Evolutionary conservation across 1,140 invertebrate species (phyloP).

Genomic region (Heterodera schachtii): DNA sequence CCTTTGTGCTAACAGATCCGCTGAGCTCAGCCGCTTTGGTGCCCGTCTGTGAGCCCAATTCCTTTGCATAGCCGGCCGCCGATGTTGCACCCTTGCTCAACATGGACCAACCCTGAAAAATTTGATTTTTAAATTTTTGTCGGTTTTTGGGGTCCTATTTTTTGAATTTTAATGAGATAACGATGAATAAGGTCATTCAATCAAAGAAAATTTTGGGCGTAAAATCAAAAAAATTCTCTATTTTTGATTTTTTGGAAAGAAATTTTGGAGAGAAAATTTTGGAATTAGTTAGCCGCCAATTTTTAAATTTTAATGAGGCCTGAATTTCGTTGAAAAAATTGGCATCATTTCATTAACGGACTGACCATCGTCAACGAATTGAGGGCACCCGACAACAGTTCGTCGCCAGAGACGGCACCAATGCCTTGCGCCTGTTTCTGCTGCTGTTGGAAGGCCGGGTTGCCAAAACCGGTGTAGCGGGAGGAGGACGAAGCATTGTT

Average conservation of each 20-base stretch:
- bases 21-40: constrained; percentile 60
- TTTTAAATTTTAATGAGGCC: too few species aligned
- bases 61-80: constrained; percentile 59
- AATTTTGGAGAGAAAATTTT: not conserved
- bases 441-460: constrained; percentile 52
- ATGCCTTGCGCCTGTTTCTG: constrained; percentile 23
- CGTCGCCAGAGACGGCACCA: constrained; percentile 28
- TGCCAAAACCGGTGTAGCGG: constrained; percentile 63
- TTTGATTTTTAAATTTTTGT: not conserved
- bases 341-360: too few species aligned
- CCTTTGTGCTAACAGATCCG: constrained; percentile 36
- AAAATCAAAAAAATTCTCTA: too few species aligned
- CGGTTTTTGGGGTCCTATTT: too few species aligned
- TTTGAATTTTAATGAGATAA: too few species aligned
- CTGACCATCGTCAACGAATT: constrained; percentile 55
- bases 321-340: too few species aligned
- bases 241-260: too few species aligned
- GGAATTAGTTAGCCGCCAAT: too few species aligned
- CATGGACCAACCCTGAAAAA: constrained; percentile 59
- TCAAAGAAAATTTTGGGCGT: too few species aligned
- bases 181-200: too few species aligned
- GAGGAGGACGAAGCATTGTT: constrained; percentile 11
- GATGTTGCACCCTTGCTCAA: constrained; percentile 58
- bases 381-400: constrained; percentile 60
- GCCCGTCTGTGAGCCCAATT: constrained; percentile 55